Evolutionary conservation across 2,113 vertebrate genomes (phyloP), one percentile per base, ranked within the genome.

Genomic region (Planiliza haematocheilus): DNA sequence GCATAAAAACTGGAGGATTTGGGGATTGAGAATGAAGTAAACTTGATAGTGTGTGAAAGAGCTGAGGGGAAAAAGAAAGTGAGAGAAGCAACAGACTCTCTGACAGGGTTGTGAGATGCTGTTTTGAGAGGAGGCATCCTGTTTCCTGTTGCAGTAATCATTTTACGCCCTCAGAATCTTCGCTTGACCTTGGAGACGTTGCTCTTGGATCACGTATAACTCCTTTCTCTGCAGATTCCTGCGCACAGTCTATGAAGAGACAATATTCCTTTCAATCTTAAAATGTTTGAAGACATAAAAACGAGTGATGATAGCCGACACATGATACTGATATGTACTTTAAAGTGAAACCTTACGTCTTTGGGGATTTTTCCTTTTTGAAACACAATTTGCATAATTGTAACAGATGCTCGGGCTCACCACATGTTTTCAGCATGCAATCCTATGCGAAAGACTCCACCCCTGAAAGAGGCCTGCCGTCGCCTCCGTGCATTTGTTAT

Each of bases 31-130:
- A 77, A 77, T 84, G 86, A 89, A 85, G 64, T 85, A 58, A 79
- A 85, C 80, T 82, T 87, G 85, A 86, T 86, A 82, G 88, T 51
- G 86, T 91, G 88, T 82, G 83, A 88, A 89, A 84, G 86, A 89
- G 85, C 74, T 75, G 84, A 82, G 70, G 71, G 82, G 61, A 39
- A 75, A 81, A 80, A 83, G 83, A 86, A 86, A 81, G 86, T 60
- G 79, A 89, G 86, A 88, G 83, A 84, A 88, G 85, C 81, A 59
- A 75, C 78, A 77, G 73, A 86, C 69, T 77, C 42, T 13, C 66
- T 79, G 85, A 59, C 72, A 75, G 85, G 71, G 78, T 83, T 82
- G 73, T 84, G 87, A 90, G 88, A 87, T 63, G 82, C 86, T 79
- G 81, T 74, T 89, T 91, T 84, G 69, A 86, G 87, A 82, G 51